A percentile compares a stretch with the other conserved stretches of the same genome.
Evolutionary conservation across 2,113 vertebrate genomes (phyloP).

Genomic region (Turdus rufiventris): DNA sequence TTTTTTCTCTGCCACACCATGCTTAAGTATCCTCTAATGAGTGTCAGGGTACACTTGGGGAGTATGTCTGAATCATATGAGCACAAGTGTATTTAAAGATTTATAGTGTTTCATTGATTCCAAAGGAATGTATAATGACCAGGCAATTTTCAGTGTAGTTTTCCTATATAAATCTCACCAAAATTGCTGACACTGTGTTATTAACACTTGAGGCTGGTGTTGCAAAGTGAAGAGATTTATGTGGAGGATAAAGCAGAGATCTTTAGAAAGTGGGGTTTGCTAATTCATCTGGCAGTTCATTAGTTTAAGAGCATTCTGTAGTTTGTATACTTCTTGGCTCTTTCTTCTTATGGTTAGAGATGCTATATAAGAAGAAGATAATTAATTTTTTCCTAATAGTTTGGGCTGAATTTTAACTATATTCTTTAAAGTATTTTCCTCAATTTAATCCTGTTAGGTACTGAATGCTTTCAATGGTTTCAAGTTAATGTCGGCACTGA

Average conservation of each 20-base stretch:
- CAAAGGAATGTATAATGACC: conserved; percentile 20
- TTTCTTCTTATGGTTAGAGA: neutral
- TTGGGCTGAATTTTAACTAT: neutral
- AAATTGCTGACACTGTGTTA: conserved; percentile 2
- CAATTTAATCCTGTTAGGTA: neutral
- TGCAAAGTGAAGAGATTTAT: conserved; percentile 35
- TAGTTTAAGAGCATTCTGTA: neutral
- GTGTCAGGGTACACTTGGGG: neutral
- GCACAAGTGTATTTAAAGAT: neutral
- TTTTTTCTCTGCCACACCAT: neutral
- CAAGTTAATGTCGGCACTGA: neutral
- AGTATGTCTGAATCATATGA: neutral
- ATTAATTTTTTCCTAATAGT: neutral
- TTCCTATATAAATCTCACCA: neutral
- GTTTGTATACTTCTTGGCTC: neutral
- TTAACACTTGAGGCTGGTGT: neutral
- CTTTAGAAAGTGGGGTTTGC: neutral
- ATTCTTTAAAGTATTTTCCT: neutral
- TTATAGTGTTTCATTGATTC: conserved; percentile 29
- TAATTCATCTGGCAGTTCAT: neutral
- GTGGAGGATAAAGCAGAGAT: conserved; percentile 21
- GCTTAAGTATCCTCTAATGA: neutral
- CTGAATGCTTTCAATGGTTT: neutral
- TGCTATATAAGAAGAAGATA: neutral
- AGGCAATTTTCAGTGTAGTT: neutral